phyloP scores from a whole-genome alignment of 92 coral and sea anemone genomes.

The Nematostella vectensis region DNA sequence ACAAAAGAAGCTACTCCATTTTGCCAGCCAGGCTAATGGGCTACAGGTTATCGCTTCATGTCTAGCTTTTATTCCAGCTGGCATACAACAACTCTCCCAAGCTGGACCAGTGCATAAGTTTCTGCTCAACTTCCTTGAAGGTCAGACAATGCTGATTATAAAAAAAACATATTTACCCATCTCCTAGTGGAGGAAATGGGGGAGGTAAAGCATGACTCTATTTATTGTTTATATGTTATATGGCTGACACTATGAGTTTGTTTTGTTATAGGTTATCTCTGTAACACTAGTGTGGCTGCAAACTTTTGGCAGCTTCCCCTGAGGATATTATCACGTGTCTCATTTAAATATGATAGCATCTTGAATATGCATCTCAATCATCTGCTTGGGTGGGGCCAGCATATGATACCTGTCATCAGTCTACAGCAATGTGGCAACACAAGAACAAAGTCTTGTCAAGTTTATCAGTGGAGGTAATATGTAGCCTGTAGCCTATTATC shows the following conservation, averaged over 20 bases:
- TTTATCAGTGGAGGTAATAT: conserved; percentile 1
- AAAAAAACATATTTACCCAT: too few species aligned
- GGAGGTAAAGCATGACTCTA: too few species aligned
- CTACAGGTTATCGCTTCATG: conserved; percentile 24
- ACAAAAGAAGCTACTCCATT: conserved; percentile 33
- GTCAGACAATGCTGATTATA: too few species aligned
- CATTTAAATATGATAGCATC: conserved; percentile 25
- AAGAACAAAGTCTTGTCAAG: neutral
- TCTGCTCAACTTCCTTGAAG: conserved; percentile 51
- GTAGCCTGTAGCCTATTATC: too few species aligned
- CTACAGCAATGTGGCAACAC: neutral
- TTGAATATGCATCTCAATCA: conserved; percentile 25
- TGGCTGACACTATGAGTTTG: too few species aligned
- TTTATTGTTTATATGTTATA: too few species aligned
- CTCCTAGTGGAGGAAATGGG: too few species aligned
- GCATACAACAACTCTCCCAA: conserved; percentile 6
- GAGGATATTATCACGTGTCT: conserved; percentile 11
- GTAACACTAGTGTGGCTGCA: too few species aligned
- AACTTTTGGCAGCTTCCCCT: conserved; percentile 31
- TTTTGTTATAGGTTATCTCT: too few species aligned
- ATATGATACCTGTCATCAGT: conserved; percentile 32
- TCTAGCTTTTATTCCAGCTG: conserved; percentile 34
- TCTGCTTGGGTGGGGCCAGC: conserved; percentile 38
- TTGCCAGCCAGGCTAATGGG: conserved; percentile 57
- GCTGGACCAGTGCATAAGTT: conserved; percentile 23